Base-by-base conservation (phyloP, 2,888 invertebrate species). In the Hirtodrosophila confusa region DNA sequence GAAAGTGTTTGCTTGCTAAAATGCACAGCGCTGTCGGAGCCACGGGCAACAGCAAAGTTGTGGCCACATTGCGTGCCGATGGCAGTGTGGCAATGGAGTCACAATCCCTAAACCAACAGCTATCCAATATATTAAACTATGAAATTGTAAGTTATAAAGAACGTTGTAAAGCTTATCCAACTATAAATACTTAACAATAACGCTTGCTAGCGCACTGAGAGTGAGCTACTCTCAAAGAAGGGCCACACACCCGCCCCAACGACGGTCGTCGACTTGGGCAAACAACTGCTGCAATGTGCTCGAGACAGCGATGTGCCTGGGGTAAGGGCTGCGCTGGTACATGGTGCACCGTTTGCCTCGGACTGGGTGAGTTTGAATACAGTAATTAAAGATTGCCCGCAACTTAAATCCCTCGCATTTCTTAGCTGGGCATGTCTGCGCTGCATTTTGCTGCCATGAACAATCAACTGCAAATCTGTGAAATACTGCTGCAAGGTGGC, bases 301-400 rank as follows among this genome's bases (percentile, higher is more conserved):
- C 94, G 95, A 76, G 94, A 95, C 74, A 97, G 97, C 1, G 95
- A 97, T 90, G 94, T 95, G 3, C 93, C 94, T 63, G 94, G 94
- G 73, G 96, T 98, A 23, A 93, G 95, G 63, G 93, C 94, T 43
- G 93, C 98, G 62, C 94, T 98, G 93, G 94, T 94, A 29, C 94
- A 95, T 91, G 98, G 98, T 47, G 97, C 98, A 45, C 97, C 98
- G 27, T 97, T 98, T 89, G 96, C 96, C 8, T 95, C 97, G 3
- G 98, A 98, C 91, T 98, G 98, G 97, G 97, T 97, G 92, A 88
- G 90, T 27, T 5, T 27, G 27, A 27, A 27, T 27, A 27, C 27
- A 27, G 5, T 5, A 5, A 27, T 17, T 17, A 17, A 17, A 17
- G 17, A 17, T 17, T 1, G 17, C 17, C 17, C 27, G 27, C 27